These are phyloP conservation scores for Aplochiton taeniatus DNA, from an alignment of 2,797 vertebrate genomes.

Conservation along the genomic window DNA sequence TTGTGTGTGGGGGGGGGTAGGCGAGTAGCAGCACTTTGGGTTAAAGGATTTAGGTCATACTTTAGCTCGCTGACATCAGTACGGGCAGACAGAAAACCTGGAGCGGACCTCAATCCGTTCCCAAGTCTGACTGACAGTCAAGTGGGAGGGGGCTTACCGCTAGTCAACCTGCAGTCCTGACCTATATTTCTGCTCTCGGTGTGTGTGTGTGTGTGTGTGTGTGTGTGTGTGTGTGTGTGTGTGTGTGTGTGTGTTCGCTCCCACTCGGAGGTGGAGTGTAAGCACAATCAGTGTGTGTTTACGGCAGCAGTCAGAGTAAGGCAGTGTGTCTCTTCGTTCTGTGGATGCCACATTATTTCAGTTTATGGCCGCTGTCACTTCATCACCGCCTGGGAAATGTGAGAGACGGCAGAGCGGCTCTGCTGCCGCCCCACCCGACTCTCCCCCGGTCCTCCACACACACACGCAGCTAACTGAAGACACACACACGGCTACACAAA, in stretches of 20 bases:
- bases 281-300: conserved; percentile 67
- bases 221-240: conserved; percentile 33
- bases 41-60: conserved; percentile 84
- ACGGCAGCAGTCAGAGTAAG: conserved; percentile 59
- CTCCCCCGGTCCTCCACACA: conserved; percentile 7
- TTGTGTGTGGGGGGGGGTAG: conserved; percentile 34
- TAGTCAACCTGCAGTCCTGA: conserved; percentile 64
- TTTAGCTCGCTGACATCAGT: conserved; percentile 75
- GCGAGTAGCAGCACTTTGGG: conserved; percentile 72
- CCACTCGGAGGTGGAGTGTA: conserved; percentile 34
- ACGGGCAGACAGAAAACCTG: conserved; percentile 70
- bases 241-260: not conserved
- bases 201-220: conserved; percentile 23
- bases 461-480: no score
- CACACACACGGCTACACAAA: no score
- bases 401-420: conserved; percentile 41
- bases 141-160: conserved; percentile 36
- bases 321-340: conserved; percentile 42
- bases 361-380: conserved; percentile 54
- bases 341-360: conserved; percentile 50
- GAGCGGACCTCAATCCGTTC: conserved; percentile 41
- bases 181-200: conserved; percentile 59
- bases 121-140: conserved; percentile 35
- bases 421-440: not conserved
- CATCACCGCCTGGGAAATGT: conserved; percentile 27